Conservation (phyloP, 2,113 vertebrate species). For the Ginglymostoma cirratum region DNA sequence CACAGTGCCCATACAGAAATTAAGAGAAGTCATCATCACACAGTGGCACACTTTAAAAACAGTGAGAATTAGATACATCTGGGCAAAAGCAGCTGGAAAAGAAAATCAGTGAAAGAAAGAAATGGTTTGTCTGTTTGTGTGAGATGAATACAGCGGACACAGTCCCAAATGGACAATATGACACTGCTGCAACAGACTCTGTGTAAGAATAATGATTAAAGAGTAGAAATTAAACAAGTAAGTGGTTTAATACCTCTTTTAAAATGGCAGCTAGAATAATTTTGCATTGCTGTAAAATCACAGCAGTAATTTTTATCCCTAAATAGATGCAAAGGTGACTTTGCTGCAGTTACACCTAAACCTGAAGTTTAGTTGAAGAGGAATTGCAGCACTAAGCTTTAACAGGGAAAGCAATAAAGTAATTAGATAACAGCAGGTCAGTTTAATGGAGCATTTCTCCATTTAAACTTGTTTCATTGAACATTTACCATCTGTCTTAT, state of each 20-base stretch:
- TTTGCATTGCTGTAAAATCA: not conserved
- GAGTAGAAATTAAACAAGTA: not conserved
- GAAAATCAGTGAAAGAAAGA: not conserved
- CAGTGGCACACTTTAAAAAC: not conserved
- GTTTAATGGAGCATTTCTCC: conserved; percentile 35
- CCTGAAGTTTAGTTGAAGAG: conserved; percentile 25
- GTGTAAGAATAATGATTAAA: not conserved
- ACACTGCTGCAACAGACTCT: not conserved
- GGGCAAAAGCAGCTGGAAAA: not conserved
- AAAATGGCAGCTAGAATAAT: not conserved
- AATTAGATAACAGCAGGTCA: conserved; percentile 36
- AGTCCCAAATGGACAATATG: not conserved
- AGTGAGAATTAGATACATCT: not conserved
- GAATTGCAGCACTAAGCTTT: conserved; percentile 24
- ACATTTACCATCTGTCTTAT: conserved; percentile 35
- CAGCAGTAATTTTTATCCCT: not conserved
- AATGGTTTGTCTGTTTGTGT: not conserved
- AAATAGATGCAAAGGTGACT: not conserved
- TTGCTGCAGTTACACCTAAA: conserved; percentile 16
- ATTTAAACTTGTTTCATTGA: conserved; percentile 38
- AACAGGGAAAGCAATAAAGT: conserved; percentile 35
- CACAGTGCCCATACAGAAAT: not conserved
- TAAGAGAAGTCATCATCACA: not conserved
- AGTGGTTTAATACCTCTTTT: not conserved
- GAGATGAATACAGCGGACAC: not conserved